These are phyloP conservation scores for Brachionus rotundiformis DNA, from an alignment of 1,140 invertebrate genomes.

Conservation along the genomic window DNA sequence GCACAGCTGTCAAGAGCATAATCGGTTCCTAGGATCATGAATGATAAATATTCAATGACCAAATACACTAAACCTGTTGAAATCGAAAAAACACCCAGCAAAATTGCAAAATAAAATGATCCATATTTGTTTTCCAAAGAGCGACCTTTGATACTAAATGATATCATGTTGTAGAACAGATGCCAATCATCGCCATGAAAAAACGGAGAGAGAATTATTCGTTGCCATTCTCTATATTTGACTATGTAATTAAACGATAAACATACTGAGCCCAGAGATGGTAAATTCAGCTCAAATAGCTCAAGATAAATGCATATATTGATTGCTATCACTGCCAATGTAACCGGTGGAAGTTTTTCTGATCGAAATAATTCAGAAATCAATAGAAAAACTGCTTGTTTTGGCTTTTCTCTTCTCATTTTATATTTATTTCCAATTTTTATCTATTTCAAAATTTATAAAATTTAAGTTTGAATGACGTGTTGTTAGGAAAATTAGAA, in stretches of 20 bases:
- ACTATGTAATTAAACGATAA: background rate
- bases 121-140: constrained; percentile 68
- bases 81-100: constrained; percentile 68
- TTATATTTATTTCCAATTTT: background rate
- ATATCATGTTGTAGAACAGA: constrained; percentile 76
- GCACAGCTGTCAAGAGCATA: constrained; percentile 66
- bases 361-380: constrained; percentile 3
- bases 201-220: constrained; percentile 69
- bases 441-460: background rate
- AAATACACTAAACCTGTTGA: constrained; percentile 68
- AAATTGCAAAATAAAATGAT: constrained; percentile 67
- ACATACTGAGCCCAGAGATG: constrained; percentile 23
- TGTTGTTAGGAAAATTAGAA: background rate
- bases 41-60: constrained; percentile 59
- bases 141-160: constrained; percentile 71
- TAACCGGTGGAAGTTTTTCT: constrained; percentile 9
- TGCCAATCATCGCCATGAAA: constrained; percentile 75
- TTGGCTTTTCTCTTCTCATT: constrained; percentile 51
- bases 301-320: constrained; percentile 43
- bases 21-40: constrained; percentile 54
- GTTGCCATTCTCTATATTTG: constrained; percentile 67
- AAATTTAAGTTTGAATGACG: background rate
- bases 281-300: background rate
- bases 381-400: constrained; percentile 38
- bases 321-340: constrained; percentile 22